Evolutionary conservation across 2,888 invertebrate species (phyloP).

Genomic region (Incurvaria masculella): DNA sequence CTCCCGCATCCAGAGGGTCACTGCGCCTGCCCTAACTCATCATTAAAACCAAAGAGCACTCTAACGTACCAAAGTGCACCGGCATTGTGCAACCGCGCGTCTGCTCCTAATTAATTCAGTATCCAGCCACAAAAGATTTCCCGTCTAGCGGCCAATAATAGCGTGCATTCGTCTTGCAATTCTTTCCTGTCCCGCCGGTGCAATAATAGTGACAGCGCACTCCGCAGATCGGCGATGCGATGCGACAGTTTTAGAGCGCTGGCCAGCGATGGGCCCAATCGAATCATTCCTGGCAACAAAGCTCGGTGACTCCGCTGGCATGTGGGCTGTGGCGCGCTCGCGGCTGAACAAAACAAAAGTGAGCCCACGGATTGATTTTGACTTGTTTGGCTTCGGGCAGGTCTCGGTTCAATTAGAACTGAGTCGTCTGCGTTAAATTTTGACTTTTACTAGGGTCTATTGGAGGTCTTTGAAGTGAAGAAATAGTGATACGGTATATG

Average conservation of each 20-base stretch:
- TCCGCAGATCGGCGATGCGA: constrained; percentile 28
- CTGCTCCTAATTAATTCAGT: constrained; percentile 45
- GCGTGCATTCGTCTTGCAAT: constrained; percentile 30
- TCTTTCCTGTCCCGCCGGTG: constrained; percentile 27
- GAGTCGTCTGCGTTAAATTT: no score
- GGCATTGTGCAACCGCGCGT: constrained; percentile 39
- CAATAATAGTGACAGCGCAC: constrained; percentile 23
- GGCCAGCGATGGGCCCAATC: constrained; percentile 16
- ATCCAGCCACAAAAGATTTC: constrained; percentile 51
- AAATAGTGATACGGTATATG: no score
- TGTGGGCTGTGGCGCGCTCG: constrained; percentile 36
- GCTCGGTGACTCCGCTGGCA: constrained; percentile 42
- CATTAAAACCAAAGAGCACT: background rate
- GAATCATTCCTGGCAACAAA: constrained; percentile 38
- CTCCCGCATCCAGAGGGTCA: constrained; percentile 8
- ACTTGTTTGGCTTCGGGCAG: background rate
- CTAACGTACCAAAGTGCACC: constrained; percentile 16
- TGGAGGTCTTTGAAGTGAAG: no score
- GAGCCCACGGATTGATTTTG: background rate
- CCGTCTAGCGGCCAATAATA: constrained; percentile 49
- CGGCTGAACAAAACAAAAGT: background rate
- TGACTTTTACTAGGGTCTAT: no score
- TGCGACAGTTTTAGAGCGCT: constrained; percentile 36
- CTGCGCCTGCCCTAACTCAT: constrained; percentile 10
- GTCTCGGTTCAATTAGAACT: background rate